Evolutionary conservation across 2,113 vertebrate species (phyloP), one percentile per base, ranked within the genome.

Genomic region (Alaudala cheleensis): DNA sequence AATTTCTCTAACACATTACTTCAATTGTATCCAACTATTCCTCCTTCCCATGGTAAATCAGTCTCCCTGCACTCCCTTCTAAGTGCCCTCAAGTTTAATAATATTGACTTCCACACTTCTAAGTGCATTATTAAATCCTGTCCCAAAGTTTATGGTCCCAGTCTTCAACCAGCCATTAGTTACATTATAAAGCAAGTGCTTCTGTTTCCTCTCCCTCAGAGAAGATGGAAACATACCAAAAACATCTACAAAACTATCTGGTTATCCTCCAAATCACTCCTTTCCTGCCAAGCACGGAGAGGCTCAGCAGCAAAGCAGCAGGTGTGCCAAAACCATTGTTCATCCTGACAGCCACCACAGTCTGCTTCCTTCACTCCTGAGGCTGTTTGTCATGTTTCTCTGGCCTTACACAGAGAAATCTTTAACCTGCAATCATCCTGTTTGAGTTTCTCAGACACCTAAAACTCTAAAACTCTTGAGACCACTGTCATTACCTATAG

Each of bases 281-380:
- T 82, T 87, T 94, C 87, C 93, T 94, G 94, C 95, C 94, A 94
- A 94, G 84, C 84, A 64, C 0, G 0, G 74, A 87, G 85, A 40
- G 81, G 62, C 93, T 65, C 53, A 72, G 74, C 25, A 1, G 92
- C 13, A 2, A 85, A 86, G 94, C 89, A 82, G 84, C 96, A 95
- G 90, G 94, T 97, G 74, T 85, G 94, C 95, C 93, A 96, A 91
- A 95, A 70, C 67, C 90, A 96, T 91, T 91, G 94, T 90, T 92
- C 90, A 95, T 69, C 24, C 1, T 85, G 91, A 84, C 93, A 95
- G 95, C 85, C 95, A 77, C 87, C 84, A 95, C 93, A 82, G 79
- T 66, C 91, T 93, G 92, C 79, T 95, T 94, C 94, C 93, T 91
- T 65, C 12, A 6, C 73, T 95, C 34, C 84, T 65, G 84, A 65